These are phyloP conservation scores for Hycleus phaleratus DNA, from an alignment of 1,140 invertebrate species.

Conservation along the genomic window DNA sequence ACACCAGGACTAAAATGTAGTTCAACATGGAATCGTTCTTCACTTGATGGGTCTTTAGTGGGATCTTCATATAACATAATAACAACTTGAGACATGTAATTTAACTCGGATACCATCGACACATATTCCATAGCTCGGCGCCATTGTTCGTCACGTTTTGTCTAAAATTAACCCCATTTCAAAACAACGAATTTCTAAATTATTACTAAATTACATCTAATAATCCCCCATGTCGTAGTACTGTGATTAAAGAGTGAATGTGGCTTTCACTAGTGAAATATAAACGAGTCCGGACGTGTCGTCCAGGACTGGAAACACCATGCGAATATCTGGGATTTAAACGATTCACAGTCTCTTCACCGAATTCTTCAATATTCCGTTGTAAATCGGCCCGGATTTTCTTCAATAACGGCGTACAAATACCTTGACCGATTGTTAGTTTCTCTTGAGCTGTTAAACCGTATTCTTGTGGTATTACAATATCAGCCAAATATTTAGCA, in stretches of 20 bases:
- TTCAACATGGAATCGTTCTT: slow-evolving; percentile 93
- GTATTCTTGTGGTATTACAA: slow-evolving; percentile 99
- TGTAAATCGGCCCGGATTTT: slow-evolving; percentile 95
- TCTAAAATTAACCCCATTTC: slow-evolving; percentile 42
- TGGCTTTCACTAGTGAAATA: slow-evolving; percentile 99
- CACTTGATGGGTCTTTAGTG: slow-evolving; percentile 84
- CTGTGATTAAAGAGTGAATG: slow-evolving; percentile 94
- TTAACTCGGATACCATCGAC: slow-evolving; percentile 93
- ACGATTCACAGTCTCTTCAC: slow-evolving; percentile 87
- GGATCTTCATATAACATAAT: slow-evolving; percentile 99
- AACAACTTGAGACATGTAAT: slow-evolving; percentile 99
- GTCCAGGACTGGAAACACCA: slow-evolving; percentile 93
- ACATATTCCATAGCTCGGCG: slow-evolving; percentile 96
- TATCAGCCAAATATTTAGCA: slow-evolving; percentile 93
- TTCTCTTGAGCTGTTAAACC: slow-evolving; percentile 94
- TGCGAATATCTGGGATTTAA: slow-evolving; percentile 96
- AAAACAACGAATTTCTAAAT: neutral
- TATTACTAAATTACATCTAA: slow-evolving; percentile 61
- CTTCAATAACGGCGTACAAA: slow-evolving; percentile 91
- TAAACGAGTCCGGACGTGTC: slow-evolving; percentile 92
- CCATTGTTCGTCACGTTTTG: slow-evolving; percentile 93
- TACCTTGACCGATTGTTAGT: slow-evolving; percentile 92
- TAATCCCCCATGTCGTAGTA: slow-evolving; percentile 88
- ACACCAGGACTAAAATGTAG: slow-evolving; percentile 96
- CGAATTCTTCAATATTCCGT: slow-evolving; percentile 80